phyloP scores from a whole-genome alignment of 2,888 invertebrate species.

The Meta bourneti region DNA sequence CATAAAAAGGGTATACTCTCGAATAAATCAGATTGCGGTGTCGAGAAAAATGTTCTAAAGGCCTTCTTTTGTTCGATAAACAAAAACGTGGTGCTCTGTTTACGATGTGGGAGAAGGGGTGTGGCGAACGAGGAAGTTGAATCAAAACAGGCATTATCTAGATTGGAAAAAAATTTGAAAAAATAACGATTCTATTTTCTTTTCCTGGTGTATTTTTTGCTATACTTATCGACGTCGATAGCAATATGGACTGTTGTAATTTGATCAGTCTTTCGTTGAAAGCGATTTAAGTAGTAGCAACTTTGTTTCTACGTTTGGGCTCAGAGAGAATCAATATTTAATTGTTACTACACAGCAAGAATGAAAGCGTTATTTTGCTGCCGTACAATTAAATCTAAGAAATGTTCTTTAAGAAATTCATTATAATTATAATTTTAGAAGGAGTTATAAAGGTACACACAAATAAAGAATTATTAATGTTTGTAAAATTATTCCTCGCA shows the following conservation, averaged over 20 bases:
- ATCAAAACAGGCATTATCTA: not conserved
- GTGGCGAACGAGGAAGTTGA: not conserved
- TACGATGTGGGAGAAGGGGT: slow-evolving; percentile 10
- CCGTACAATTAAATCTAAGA: too few relatives aligned
- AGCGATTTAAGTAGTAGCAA: not conserved
- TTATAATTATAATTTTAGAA: too few relatives aligned
- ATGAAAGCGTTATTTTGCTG: too few relatives aligned
- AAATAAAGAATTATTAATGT: too few relatives aligned
- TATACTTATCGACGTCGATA: not conserved
- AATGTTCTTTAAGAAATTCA: too few relatives aligned
- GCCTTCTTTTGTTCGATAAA: slow-evolving; percentile 46
- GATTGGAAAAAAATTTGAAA: not conserved
- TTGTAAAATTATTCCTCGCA: too few relatives aligned
- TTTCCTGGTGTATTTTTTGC: not conserved
- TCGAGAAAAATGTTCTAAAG: slow-evolving; percentile 37
- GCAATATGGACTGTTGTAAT: not conserved
- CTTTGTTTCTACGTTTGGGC: too few relatives aligned
- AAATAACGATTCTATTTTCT: slow-evolving; percentile 9
- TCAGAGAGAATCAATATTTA: too few relatives aligned
- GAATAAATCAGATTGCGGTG: slow-evolving; percentile 55
- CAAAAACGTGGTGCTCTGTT: slow-evolving; percentile 15
- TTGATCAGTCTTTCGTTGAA: not conserved
- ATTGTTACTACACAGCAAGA: too few relatives aligned
- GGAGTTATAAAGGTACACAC: too few relatives aligned
- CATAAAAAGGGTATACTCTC: slow-evolving; percentile 41